phyloP scores from a whole-genome alignment of 35 echinoderm and acorn worm species.

The Stichopus chloronotus region DNA sequence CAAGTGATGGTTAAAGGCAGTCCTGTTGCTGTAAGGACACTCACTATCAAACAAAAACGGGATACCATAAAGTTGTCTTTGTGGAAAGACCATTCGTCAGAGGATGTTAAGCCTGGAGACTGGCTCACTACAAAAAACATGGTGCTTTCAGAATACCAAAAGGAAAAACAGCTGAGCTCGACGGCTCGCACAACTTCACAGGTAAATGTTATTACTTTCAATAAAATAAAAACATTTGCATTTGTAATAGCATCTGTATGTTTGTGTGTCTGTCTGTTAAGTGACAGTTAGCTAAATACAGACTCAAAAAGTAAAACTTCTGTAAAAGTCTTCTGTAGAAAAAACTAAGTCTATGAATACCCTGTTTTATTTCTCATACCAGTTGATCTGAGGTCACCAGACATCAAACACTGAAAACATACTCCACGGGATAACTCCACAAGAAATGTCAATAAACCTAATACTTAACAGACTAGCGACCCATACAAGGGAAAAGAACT shows the following conservation, averaged over 20 bases:
- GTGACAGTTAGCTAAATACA: too few species aligned
- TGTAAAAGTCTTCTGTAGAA: neutral
- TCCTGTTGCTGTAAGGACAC: neutral
- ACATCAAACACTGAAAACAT: neutral
- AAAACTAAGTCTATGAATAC: neutral
- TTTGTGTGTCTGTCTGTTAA: neutral
- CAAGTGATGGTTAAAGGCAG: conserved; percentile 30
- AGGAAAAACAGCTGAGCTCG: conserved; percentile 5
- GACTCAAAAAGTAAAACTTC: neutral
- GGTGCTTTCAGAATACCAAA: conserved; percentile 21
- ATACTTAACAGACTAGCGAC: too few species aligned
- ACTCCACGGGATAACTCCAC: neutral
- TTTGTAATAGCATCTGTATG: neutral
- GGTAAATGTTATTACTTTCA: conserved; percentile 3
- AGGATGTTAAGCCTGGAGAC: conserved; percentile 34
- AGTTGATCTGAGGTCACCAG: neutral
- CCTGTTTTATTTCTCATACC: neutral
- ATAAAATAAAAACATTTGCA: neutral
- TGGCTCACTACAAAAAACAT: conserved; percentile 1
- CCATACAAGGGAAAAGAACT: too few species aligned
- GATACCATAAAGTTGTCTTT: conserved; percentile 17
- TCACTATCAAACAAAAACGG: neutral
- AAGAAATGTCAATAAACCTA: neutral
- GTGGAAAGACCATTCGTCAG: neutral
- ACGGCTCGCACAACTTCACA: neutral